phyloP scores from a whole-genome alignment of 2,113 vertebrate species.

The Myrmophylax atrothorax region DNA sequence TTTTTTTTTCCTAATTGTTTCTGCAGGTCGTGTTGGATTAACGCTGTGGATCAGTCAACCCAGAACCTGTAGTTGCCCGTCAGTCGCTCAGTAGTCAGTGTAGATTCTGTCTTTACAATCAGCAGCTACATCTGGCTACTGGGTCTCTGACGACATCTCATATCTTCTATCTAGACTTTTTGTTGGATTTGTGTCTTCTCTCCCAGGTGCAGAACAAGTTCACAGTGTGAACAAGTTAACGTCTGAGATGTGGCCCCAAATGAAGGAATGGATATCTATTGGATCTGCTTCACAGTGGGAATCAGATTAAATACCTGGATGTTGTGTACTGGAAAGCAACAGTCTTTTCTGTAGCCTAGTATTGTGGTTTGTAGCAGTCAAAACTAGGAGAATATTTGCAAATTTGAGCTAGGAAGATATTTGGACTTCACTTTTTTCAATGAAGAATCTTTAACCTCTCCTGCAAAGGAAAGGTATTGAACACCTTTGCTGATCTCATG shows the following conservation, averaged over 20 bases:
- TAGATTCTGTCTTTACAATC: slow-evolving; percentile 97
- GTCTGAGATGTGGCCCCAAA: background rate
- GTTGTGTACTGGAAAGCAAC: background rate
- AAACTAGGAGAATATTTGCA: background rate
- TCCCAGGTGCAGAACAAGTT: slow-evolving; percentile 47
- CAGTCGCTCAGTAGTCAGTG: slow-evolving; percentile 99
- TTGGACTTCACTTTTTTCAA: background rate
- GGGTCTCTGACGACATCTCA: slow-evolving; percentile 93
- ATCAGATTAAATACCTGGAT: background rate
- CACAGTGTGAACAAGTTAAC: background rate
- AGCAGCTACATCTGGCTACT: slow-evolving; percentile 99
- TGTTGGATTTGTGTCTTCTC: slow-evolving; percentile 71
- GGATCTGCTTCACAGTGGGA: background rate
- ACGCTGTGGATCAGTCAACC: background rate
- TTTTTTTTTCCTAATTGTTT: slow-evolving; percentile 44
- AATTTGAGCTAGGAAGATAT: background rate
- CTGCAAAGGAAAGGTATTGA: background rate
- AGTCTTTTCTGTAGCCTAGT: background rate
- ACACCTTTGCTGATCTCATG: background rate
- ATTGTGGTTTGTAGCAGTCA: background rate
- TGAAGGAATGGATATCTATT: slow-evolving; percentile 16
- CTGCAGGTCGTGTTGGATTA: slow-evolving; percentile 52
- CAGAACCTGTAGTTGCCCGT: slow-evolving; percentile 67
- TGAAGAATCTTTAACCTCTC: background rate
- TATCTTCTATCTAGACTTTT: slow-evolving; percentile 67